Evolutionary conservation across 2,888 invertebrate genomes (phyloP), one percentile per base, ranked within the genome.

Genomic region (Panzeria rudis): DNA sequence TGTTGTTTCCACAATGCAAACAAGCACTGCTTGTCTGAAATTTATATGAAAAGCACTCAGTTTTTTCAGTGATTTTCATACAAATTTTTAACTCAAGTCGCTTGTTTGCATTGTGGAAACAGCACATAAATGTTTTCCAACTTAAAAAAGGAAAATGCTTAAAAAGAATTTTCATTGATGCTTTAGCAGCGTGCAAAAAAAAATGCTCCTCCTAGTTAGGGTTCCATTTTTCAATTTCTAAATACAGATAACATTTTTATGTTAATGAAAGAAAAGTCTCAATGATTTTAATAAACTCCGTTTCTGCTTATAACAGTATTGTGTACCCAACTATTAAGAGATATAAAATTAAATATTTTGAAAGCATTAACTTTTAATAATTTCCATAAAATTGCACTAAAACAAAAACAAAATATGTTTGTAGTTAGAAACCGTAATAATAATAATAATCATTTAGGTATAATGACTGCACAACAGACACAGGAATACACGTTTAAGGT

Each of bases 241-340:
- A 17, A 47, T 15, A 20, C 13, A 23, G 2, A 29, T n/a, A 56
- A n/a, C n/a, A 56, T 25, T 54, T 54, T 9, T 5, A 38, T 38
- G n/a, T 5, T 38, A 13, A 38, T 38, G 38, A 38, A 13, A 13
- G 3, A 11, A 38, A 38, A n/a, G n/a, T n/a, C 38, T 11, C 11
- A 7, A 7, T 38, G 38, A 11, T 13, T 11, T 38, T 38, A 13
- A 38, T 38, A 13, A 11, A 38, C 32, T 35, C 0, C 17, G 9
- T 32, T 13, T 66, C 13, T 32, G 29, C 8, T 47, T 11, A 17
- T 66, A 50, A 23, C 3, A 17, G 6, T 11, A 44, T 64, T 44
- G 44, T 47, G 29, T 66, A 11, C n/a, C 11, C 25, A n/a, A 29
- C 47, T 66, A 47, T 47, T 64, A 25, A 64, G 8, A 11, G 17